Evolutionary conservation across 2,797 vertebrate genomes (phyloP), one percentile per base, ranked within the genome.

Genomic region (Pseudochromis fuscus): DNA sequence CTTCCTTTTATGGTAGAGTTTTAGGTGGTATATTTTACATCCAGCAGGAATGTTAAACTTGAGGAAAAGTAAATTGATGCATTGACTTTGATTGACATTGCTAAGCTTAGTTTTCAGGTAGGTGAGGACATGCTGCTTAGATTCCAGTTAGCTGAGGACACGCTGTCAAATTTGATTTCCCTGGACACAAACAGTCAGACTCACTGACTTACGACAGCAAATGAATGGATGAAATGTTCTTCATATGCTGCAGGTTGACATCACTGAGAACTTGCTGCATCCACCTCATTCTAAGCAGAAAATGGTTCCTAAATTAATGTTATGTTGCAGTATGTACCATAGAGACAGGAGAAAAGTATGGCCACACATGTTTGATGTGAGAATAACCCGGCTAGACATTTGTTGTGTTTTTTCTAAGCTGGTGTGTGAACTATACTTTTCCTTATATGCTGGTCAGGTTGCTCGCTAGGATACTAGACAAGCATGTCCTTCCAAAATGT

Each of bases 41-140:
- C n/a, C 24, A 16, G 5, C 33, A 21, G 42, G n/a, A 33, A 15
- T n/a, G 11, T 63, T 52, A 48, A 51, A 18, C 13, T 56, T 3
- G 5, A 11, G 8, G 10, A 18, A 33, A 24, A 31, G 23, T n/a
- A 28, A 58, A 25, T 2, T 44, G 9, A 62, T 51, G 6, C 46
- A 42, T 51, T 35, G 3, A 21, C 13, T 59, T 58, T 15, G 51
- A 9, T n/a, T 49, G 51, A 62, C 68, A n/a, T n/a, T 4, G 15
- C 28, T 62, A 58, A 65, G 35, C 62, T 56, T 12, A 45, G 44
- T 15, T 70, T 82, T 58, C 31, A 73, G 51, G 67, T 70, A n/a
- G 45, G 27, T 46, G 25, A 77, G 24, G 30, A 70, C 66, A 60
- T 6, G 1, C 10, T 12, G 51, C 23, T 73, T 49, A 61, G 25